phyloP scores from a whole-genome alignment of 2,888 invertebrate species.

The Lypha dubia region DNA sequence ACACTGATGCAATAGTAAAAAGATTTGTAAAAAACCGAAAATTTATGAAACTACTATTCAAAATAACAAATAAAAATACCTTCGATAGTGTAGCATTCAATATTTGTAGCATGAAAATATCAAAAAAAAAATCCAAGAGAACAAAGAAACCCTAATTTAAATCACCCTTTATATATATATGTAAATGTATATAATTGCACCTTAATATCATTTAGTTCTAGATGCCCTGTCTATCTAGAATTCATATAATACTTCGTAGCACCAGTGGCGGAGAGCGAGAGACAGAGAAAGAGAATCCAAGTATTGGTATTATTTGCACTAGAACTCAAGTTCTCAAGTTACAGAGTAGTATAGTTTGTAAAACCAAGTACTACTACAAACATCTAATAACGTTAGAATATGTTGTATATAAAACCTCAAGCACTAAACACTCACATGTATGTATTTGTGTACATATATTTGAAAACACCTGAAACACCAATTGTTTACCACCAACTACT shows the following conservation, averaged over 20 bases:
- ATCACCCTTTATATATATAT: not conserved
- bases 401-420: conserved; percentile 7
- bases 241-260: not conserved
- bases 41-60: too few species aligned
- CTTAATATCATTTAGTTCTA: not conserved
- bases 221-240: conserved; percentile 8
- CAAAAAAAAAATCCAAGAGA: not conserved
- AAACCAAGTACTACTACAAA: conserved; percentile 58
- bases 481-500: conserved; percentile 71
- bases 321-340: conserved; percentile 62
- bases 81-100: too few species aligned
- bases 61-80: too few species aligned
- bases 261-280: too few species aligned
- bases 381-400: conserved; percentile 38
- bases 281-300: conserved; percentile 31
- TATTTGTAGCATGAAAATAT: too few species aligned
- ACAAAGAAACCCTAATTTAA: not conserved
- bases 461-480: conserved; percentile 69
- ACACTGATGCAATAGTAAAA: too few species aligned
- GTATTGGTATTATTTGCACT: conserved; percentile 64
- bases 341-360: conserved; percentile 53
- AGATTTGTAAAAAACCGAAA: too few species aligned
- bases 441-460: not conserved
- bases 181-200: too few species aligned
- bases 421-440: not conserved